Evolutionary conservation across 2,113 vertebrate species (phyloP).

Genomic region (Madoqua kirkii): DNA sequence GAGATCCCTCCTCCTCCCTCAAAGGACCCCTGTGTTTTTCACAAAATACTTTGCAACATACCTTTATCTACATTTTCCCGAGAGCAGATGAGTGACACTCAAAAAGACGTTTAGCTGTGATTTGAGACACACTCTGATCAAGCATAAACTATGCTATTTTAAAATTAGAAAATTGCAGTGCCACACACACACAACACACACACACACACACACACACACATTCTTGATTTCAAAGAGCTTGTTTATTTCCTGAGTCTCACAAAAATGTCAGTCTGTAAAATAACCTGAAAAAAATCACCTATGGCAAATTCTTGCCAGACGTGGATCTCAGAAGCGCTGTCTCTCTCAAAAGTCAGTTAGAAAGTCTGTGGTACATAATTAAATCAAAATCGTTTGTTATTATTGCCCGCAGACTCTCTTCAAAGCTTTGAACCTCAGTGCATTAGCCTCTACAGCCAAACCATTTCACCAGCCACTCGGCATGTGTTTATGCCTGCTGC

Average conservation of each 20-base stretch:
- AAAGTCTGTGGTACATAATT: constrained; percentile 48
- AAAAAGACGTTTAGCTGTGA: not conserved
- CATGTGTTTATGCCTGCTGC: constrained; percentile 35
- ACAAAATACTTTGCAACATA: not conserved
- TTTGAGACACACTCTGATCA: not conserved
- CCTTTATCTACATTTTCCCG: not conserved
- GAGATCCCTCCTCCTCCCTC: too few species aligned
- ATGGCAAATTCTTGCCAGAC: constrained; percentile 63
- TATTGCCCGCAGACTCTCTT: constrained; percentile 5
- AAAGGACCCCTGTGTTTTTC: not conserved
- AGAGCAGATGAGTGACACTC: not conserved
- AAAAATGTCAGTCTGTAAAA: constrained; percentile 56
- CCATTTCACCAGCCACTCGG: constrained; percentile 55
- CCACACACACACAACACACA: not conserved
- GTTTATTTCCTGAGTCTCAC: constrained; percentile 57
- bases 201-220: not conserved
- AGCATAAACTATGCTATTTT: constrained; percentile 21
- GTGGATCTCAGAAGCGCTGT: constrained; percentile 28
- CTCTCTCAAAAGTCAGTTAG: constrained; percentile 28
- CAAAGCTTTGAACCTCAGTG: constrained; percentile 46
- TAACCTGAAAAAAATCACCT: constrained; percentile 65
- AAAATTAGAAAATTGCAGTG: constrained; percentile 19
- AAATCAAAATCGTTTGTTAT: constrained; percentile 58
- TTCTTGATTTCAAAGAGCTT: constrained; percentile 48
- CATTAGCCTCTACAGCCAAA: constrained; percentile 30